Conservation (phyloP, 2,888 invertebrate species). For the Andrena camellia region DNA sequence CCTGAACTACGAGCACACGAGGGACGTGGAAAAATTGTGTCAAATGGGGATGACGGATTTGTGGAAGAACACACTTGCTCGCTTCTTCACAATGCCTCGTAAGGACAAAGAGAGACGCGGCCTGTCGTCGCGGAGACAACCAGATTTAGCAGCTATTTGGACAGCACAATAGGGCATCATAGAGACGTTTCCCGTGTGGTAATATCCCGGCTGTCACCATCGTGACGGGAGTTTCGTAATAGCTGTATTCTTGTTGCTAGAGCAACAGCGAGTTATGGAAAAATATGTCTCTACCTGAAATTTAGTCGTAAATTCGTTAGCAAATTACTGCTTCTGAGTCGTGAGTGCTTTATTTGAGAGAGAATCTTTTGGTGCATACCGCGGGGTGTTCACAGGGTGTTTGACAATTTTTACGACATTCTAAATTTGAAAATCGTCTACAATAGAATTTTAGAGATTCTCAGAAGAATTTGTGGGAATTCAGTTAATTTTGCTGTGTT, state of each 20-base stretch:
- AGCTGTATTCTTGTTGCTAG: slow-evolving; percentile 15
- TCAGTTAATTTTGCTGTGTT: no score
- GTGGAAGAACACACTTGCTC: neutral
- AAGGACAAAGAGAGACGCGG: slow-evolving; percentile 17
- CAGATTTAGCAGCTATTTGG: slow-evolving; percentile 44
- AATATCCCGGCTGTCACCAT: slow-evolving; percentile 43
- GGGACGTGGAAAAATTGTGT: neutral
- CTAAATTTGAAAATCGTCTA: no score
- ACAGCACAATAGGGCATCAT: slow-evolving; percentile 45
- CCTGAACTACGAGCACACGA: no score
- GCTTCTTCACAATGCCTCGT: slow-evolving; percentile 7
- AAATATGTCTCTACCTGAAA: neutral
- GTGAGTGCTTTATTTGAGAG: no score
- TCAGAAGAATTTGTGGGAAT: no score
- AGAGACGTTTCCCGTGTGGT: slow-evolving; percentile 33
- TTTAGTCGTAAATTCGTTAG: neutral
- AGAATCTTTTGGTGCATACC: no score
- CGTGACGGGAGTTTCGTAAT: slow-evolving; percentile 34
- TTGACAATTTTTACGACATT: no score
- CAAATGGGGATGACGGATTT: neutral
- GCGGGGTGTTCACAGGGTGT: no score
- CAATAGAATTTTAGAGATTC: no score
- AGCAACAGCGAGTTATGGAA: neutral
- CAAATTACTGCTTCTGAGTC: neutral
- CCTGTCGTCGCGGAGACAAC: slow-evolving; percentile 23